Conservation (phyloP, 2,888 invertebrate species). For the Cabera pusaria region DNA sequence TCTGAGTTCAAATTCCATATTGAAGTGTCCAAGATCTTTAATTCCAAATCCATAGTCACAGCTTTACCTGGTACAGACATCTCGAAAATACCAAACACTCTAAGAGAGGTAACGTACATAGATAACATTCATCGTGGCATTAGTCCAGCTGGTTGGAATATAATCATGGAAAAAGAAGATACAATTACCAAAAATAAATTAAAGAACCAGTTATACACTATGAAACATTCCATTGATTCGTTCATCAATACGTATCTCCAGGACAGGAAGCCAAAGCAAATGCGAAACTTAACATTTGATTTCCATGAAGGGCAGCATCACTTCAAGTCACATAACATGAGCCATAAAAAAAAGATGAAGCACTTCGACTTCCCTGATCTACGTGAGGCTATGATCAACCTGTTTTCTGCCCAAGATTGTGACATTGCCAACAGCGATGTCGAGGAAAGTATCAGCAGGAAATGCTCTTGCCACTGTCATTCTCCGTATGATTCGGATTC, state of each 20-base stretch:
- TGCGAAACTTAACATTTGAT: slow-evolving; percentile 38
- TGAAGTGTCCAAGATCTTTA: slow-evolving; percentile 69
- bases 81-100: slow-evolving; percentile 40
- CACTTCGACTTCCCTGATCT: slow-evolving; percentile 70
- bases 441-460: slow-evolving; percentile 37
- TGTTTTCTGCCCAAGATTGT: slow-evolving; percentile 48
- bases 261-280: slow-evolving; percentile 13
- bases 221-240: slow-evolving; percentile 56
- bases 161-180: slow-evolving; percentile 65
- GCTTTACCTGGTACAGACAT: slow-evolving; percentile 45
- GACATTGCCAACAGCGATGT: slow-evolving; percentile 6
- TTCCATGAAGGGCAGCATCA: slow-evolving; percentile 40
- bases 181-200: slow-evolving; percentile 53
- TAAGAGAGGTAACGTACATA: slow-evolving; percentile 42
- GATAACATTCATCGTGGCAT: slow-evolving; percentile 42
- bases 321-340: slow-evolving; percentile 43
- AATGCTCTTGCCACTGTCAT: slow-evolving; percentile 45
- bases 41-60: slow-evolving; percentile 48
- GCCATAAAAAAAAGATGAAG: slow-evolving; percentile 61
- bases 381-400: slow-evolving; percentile 60
- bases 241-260: slow-evolving; percentile 53
- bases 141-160: slow-evolving; percentile 63
- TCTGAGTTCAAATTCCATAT: slow-evolving; percentile 71
- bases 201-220: slow-evolving; percentile 54
- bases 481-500: slow-evolving; percentile 51